Evolutionary conservation across 2,113 vertebrate species (phyloP), one percentile per base, ranked within the genome.

Genomic region (Trematocara marginatum): DNA sequence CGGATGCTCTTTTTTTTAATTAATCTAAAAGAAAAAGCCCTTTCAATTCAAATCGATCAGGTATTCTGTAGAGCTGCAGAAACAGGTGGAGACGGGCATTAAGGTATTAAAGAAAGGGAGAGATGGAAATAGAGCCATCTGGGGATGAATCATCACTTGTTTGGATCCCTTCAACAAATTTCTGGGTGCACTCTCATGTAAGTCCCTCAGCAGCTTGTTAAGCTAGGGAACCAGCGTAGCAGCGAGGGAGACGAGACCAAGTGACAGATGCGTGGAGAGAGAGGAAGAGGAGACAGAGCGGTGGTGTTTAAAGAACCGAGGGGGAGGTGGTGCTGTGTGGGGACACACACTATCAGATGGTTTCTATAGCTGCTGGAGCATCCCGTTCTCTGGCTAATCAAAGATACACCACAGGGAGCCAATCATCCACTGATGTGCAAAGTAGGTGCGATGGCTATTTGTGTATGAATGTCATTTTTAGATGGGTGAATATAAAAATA

Each of bases 181-280:
- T 93, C 90, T 90, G 83, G 86, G 86, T 88, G 92, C 64, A 66
- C 84, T 90, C 89, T 89, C 61, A 61, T 89, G 71, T 26, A 66
- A 84, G 84, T 93, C 94, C 91, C 92, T 81, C 80, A 91, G 92
- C 91, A 92, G 90, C 93, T 94, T 93, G 92, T 94, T 95, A 94
- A 90, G 91, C 90, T 81, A 35, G 87, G 82, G 90, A 92, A 84
- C 80, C 90, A 76, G 90, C 26, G 45, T 81, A 64, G 78, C 79
- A 74, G 81, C 47, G 8, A 76, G 79, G 85, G 86, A 86, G 80
- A 82, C 8, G 38, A 66, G 79, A 86, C 47, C 86, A 31, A 91
- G 80, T 83, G 92, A 91, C 91, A 94, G 92, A 93, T 84, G 89
- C 47, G 57, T 87, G 61, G 86, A 49, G 64, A 1, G 40, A 87